These are phyloP conservation scores for Bucco capensis DNA, from an alignment of 2,113 vertebrate species.

Conservation along the genomic window DNA sequence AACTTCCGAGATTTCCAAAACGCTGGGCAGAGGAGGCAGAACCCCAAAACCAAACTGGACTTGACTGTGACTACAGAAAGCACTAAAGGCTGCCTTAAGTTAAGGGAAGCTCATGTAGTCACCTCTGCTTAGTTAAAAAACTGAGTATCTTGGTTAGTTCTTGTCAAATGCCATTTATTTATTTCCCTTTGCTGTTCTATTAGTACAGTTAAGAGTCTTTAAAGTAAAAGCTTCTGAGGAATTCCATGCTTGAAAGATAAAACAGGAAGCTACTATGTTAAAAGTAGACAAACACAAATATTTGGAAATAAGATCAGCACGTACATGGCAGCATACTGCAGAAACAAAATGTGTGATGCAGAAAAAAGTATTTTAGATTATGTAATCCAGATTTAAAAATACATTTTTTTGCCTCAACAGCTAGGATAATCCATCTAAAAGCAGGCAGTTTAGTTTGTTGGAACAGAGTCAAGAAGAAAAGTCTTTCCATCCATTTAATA, in stretches of 20 bases:
- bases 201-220: neutral
- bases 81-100: neutral
- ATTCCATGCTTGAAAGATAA: conserved; percentile 18
- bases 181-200: neutral
- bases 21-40: accelerated
- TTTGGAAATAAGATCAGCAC: neutral
- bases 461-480: neutral
- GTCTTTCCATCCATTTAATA: neutral
- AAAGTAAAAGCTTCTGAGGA: conserved; percentile 6
- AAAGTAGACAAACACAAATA: neutral
- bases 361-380: neutral
- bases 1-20: neutral
- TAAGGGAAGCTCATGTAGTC: neutral
- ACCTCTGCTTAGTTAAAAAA: neutral
- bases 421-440: neutral
- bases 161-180: neutral
- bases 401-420: neutral
- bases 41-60: neutral
- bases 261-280: neutral
- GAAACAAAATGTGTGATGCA: neutral
- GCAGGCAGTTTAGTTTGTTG: neutral
- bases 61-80: neutral
- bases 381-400: neutral
- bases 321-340: neutral
- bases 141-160: neutral